Conservation (phyloP, 2,797 vertebrate species). For the Pipistrellus kuhlii region DNA sequence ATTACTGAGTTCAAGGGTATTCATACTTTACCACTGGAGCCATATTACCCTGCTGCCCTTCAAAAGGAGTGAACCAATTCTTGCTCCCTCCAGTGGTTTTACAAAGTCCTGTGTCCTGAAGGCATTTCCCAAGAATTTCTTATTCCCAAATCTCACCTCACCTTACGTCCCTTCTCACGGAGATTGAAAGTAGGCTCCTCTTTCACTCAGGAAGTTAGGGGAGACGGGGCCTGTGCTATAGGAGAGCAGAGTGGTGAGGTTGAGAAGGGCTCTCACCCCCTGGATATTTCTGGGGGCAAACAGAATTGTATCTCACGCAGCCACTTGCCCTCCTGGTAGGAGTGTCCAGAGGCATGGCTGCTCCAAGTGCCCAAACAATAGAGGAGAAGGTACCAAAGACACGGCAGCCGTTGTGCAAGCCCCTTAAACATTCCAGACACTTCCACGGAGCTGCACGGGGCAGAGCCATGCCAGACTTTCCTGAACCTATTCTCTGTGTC, state of each 20-base stretch:
- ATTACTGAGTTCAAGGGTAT: neutral
- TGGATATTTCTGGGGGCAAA: neutral
- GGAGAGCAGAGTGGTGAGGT: neutral
- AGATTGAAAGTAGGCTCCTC: neutral
- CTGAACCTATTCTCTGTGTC: neutral
- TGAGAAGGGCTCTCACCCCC: neutral
- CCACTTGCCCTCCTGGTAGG: neutral
- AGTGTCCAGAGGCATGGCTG: neutral
- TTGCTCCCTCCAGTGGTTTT: neutral
- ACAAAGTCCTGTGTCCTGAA: neutral
- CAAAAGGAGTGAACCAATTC: neutral
- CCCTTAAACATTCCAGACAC: neutral
- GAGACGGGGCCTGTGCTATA: neutral
- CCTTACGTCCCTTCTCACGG: neutral
- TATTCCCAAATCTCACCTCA: neutral
- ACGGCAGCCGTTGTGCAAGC: neutral
- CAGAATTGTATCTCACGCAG: neutral
- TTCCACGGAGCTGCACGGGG: neutral
- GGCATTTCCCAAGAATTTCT: neutral
- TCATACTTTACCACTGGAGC: neutral
- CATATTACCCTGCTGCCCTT: neutral
- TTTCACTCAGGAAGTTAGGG: neutral
- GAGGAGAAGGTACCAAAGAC: neutral
- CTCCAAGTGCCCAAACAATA: neutral
- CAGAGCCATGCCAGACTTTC: neutral